phyloP scores from a whole-genome alignment of 2,113 vertebrate genomes.

The Micromys minutus region DNA sequence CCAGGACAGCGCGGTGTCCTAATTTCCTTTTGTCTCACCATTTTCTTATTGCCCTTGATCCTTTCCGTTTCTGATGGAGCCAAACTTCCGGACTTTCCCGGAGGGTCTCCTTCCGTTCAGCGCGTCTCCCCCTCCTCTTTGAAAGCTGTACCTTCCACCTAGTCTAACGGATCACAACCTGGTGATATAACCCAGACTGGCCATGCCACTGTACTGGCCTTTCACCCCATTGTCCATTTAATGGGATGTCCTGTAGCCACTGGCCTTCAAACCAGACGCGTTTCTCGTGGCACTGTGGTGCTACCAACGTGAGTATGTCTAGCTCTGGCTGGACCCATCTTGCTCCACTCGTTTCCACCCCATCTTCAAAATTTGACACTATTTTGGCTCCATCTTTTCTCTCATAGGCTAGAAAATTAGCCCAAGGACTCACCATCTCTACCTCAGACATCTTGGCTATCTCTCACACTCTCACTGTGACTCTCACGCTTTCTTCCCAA shows the following conservation, averaged over 20 bases:
- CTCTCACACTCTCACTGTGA: neutral
- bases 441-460: neutral
- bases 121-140: accelerated
- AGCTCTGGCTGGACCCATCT: neutral
- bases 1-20: neutral
- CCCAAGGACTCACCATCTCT: neutral
- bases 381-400: neutral
- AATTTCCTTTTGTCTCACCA: neutral
- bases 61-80: neutral
- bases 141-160: neutral
- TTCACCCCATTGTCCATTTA: neutral
- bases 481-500: neutral
- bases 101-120: neutral
- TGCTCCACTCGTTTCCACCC: neutral
- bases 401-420: neutral
- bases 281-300: neutral
- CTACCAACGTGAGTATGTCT: neutral
- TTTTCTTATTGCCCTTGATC: neutral
- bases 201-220: neutral
- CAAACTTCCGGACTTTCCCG: neutral
- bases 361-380: neutral
- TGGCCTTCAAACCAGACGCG: neutral
- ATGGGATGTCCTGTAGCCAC: accelerated
- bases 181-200: neutral
- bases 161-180: neutral